Conservation (phyloP, 1,140 invertebrate genomes). For the Scylla paramamosain region DNA sequence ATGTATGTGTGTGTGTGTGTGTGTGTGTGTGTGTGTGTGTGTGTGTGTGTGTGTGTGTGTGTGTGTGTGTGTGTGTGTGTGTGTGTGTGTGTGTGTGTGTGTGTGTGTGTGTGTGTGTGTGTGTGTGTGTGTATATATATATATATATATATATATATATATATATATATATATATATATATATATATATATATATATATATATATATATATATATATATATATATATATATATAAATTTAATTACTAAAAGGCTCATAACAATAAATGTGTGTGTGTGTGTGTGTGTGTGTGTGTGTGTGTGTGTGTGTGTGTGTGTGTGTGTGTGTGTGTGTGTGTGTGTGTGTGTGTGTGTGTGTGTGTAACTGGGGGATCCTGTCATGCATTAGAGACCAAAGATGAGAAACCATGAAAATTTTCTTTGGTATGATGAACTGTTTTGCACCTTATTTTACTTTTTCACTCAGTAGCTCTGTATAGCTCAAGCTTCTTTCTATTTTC, state of each 20-base stretch:
- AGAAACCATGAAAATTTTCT: too few species aligned
- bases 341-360: neutral
- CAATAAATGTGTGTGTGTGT: too few species aligned
- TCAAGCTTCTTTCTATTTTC: too few species aligned
- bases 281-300: too few species aligned
- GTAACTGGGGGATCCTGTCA: neutral
- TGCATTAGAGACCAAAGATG: neutral
- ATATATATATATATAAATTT: slow-evolving; percentile 29
- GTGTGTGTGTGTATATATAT: slow-evolving; percentile 25
- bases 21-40: neutral
- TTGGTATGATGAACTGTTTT: too few species aligned
- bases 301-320: too few species aligned
- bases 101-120: neutral
- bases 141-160: slow-evolving; percentile 33
- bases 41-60: too few species aligned
- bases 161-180: slow-evolving; percentile 34
- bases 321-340: neutral
- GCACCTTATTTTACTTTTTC: too few species aligned
- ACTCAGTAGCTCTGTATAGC: too few species aligned
- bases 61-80: too few species aligned
- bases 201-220: slow-evolving; percentile 43
- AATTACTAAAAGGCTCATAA: too few species aligned
- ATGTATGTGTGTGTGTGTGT: neutral
- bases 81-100: neutral
- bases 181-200: slow-evolving; percentile 43